Evolutionary conservation across 2,888 invertebrate genomes (phyloP), one percentile per base, ranked within the genome.

Genomic region (Drosophila hamatofila): DNA sequence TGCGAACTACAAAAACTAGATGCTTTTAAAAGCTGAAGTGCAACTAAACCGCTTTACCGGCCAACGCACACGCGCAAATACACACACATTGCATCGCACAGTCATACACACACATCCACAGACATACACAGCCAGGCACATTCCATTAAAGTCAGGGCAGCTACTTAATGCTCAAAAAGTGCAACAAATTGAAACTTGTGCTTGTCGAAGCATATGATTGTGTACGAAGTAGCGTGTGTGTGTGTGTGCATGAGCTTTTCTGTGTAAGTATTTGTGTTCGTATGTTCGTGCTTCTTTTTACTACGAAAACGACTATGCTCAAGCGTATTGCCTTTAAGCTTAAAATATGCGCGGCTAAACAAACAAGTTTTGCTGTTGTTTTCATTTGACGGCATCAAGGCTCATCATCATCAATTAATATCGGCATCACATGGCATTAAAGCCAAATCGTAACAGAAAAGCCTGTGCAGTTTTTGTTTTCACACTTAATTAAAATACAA

Each of bases 121-220:
- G 6, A 55, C 35, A 49, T 57, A 69, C 63, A 64, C 58, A 72
- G 49, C 46, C 25, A 27, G 49, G 44, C 27, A 48, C 35, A 64
- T 60, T 58, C 48, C 70, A 73, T 75, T 81, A 74, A 75, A 86
- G 84, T 79, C 57, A 56, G 67, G 66, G 61, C 81, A 70, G 74
- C 86, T 86, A 89, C 89, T 86, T 88, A 87, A 89, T 87, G 90
- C 90, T 89, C 78, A 83, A 89, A 90, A 91, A 84, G 86, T 90
- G 89, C 90, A 91, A 91, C 91, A 90, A 90, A 91, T 90, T 90
- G 91, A 90, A 91, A 90, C 90, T 91, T 90, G 84, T 91, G 91
- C 90, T 91, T 81, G 81, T 88, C 88, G 90, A 86, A 91, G 90
- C 90, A 86, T 90, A 75, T 91, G 89, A 90, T 90, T 90, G 87